These are phyloP conservation scores for Athalia circularis DNA, from an alignment of 2,888 invertebrate genomes.

Conservation along the genomic window DNA sequence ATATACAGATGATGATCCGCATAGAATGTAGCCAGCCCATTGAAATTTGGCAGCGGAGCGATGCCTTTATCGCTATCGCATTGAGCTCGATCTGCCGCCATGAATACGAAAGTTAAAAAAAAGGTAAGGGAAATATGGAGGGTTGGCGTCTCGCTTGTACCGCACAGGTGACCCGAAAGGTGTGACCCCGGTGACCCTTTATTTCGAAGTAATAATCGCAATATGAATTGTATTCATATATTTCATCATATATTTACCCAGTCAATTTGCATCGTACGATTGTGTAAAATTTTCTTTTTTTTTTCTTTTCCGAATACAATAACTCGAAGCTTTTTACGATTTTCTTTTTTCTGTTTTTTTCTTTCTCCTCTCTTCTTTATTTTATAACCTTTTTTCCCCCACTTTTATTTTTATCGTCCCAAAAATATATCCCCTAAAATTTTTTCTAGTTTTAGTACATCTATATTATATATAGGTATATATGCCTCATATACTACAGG, in stretches of 20 bases:
- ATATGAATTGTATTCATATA: neutral
- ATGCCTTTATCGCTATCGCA: conserved; percentile 43
- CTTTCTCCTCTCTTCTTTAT: neutral
- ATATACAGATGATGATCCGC: conserved; percentile 35
- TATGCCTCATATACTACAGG: too few species aligned
- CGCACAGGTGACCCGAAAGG: conserved; percentile 29
- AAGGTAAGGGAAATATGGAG: neutral
- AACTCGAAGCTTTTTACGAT: neutral
- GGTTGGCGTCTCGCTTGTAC: neutral
- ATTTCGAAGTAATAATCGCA: conserved; percentile 18
- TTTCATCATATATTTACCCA: too few species aligned
- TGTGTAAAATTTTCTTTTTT: neutral
- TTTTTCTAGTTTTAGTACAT: too few species aligned
- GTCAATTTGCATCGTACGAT: neutral
- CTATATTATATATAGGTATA: too few species aligned
- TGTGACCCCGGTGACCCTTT: conserved; percentile 33
- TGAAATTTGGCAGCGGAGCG: conserved; percentile 44
- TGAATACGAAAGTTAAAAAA: conserved; percentile 40
- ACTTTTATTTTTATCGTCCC: too few species aligned
- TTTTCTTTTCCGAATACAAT: neutral
- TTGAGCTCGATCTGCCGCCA: conserved; percentile 42
- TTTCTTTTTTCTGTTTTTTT: too few species aligned
- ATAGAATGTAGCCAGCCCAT: conserved; percentile 31
- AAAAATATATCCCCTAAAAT: too few species aligned
- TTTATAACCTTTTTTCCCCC: neutral